Evolutionary conservation across 2,113 vertebrate genomes (phyloP), one percentile per base, ranked within the genome.

Genomic region (western clawed frog (Xenopus tropicalis)): DNA sequence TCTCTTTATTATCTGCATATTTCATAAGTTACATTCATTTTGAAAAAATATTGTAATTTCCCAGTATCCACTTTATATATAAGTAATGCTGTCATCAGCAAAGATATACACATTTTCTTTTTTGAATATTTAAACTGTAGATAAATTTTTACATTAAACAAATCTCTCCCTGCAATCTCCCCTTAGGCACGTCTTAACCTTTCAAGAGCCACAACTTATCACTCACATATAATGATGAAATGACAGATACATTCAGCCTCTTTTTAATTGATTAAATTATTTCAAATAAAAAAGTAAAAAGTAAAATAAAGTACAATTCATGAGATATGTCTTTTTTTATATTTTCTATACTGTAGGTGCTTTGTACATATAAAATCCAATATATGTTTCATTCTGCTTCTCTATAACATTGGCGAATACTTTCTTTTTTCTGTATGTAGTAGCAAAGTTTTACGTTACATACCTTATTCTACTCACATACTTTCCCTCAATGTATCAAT

Each of bases 1-100:
- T 79, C 0, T 85, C 80, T 88, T 91, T 91, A 88, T 90, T 92
- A 80, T 82, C 83, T 86, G 72, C 61, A 79, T 80, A 82, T 84
- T 85, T 81, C 79, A 71, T 80, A 86, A 85, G 86, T 83, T 85
- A 89, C 82, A 88, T 80, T 87, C 66, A 83, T 82, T 82, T 79
- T 88, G 86, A 87, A 86, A 92, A 91, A 87, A 86, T 82, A 88
- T 79, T 81, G 79, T 80, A 81, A 29, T 77, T 61, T 85, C 82
- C 84, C 79, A 79, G 81, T 71, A 80, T 81, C 56, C 82, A 59
- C 78, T 82, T 83, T 83, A 79, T 83, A 61, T 63, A 51, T 79
- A 71, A 77, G 77, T 63, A 84, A 83, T 81, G 78, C 43, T 80
- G 67, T 76, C 58, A 79, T 74, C 74, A 83, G 73, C 67, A 80